phyloP scores from a whole-genome alignment of 2,113 vertebrate genomes.

The Ailurus styani region DNA sequence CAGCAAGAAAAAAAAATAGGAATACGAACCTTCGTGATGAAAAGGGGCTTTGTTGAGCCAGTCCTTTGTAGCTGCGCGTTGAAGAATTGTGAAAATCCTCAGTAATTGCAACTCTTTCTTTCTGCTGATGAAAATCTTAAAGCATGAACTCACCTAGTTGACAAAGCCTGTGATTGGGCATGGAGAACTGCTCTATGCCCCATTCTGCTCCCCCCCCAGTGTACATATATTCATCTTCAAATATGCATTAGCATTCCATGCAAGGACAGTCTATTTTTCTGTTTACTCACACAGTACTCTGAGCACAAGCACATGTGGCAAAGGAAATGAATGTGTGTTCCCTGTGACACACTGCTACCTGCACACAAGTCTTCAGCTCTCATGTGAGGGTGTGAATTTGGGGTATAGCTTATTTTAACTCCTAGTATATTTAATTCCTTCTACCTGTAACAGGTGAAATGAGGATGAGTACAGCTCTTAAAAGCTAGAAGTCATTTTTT shows the following conservation, averaged over 20 bases:
- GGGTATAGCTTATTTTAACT: not conserved
- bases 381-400: not conserved
- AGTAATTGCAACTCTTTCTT: not conserved
- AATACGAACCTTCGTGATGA: not conserved
- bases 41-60: not conserved
- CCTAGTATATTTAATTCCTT: not conserved
- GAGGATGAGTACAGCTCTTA: not conserved
- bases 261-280: not conserved
- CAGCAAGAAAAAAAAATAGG: not conserved
- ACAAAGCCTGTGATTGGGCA: not conserved
- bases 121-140: slow-evolving; percentile 23
- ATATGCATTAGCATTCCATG: not conserved
- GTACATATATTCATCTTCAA: slow-evolving; percentile 32
- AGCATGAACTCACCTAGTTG: slow-evolving; percentile 21
- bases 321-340: accelerated
- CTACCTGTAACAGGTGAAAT: not conserved
- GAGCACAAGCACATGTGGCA: accelerated
- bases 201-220: not conserved
- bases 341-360: accelerated
- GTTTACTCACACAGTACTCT: accelerated
- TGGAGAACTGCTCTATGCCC: not conserved
- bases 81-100: slow-evolving; percentile 36
- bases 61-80: not conserved
- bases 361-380: not conserved
- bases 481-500: not conserved